Base-by-base conservation (phyloP, 2,888 invertebrate species). In the Drosophila monieri region DNA sequence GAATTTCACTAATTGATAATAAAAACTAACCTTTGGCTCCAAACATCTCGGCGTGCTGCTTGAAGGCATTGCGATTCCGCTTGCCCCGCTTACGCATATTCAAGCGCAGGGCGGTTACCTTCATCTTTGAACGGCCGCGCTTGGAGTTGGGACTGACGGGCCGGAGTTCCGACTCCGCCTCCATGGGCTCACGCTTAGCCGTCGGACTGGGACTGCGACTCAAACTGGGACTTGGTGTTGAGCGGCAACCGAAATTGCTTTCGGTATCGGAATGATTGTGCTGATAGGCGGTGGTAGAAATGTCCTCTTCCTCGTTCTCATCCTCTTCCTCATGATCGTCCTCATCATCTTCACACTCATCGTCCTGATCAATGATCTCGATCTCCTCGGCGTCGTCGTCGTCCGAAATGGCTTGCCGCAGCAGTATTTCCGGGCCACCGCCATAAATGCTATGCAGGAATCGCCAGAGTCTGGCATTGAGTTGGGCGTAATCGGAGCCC, bases 381-480 rank as follows among this genome's bases (percentile, higher is more conserved):
- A 90, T 88, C 52, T 73, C 76, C 47, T 68, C 72, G 23, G 73
- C 65, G 51, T 91, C 91, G 62, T 91, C 88, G 25, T 91, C 89
- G 51, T 88, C 89, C 10, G 85, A 80, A 0, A 90, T 52, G 3
- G 90, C 85, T 21, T 80, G 80, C 6, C 90, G 68, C 12, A 92
- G 64, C 55, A 91, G 88, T n/a, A 97, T 93, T 88, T 96, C 97
- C 0, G 98, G 98, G 0, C 98, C 98, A 1, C 98, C 98, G 9
- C 97, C 96, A 90, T 98, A 98, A 55, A 96, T 96, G 68, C 93
- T 93, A 55, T 94, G 93, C 90, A 98, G 95, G 92, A 97, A 98
- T 75, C 94, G 93, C 98, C 98, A 98, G 60, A 97, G 93, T 43
- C 95, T 95, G 80, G 96, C 95, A 77, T 96, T 96, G 46, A 98